Conservation (phyloP, 53 echinoderm and acorn worm genomes). For the Temnopleurus reevesii region DNA sequence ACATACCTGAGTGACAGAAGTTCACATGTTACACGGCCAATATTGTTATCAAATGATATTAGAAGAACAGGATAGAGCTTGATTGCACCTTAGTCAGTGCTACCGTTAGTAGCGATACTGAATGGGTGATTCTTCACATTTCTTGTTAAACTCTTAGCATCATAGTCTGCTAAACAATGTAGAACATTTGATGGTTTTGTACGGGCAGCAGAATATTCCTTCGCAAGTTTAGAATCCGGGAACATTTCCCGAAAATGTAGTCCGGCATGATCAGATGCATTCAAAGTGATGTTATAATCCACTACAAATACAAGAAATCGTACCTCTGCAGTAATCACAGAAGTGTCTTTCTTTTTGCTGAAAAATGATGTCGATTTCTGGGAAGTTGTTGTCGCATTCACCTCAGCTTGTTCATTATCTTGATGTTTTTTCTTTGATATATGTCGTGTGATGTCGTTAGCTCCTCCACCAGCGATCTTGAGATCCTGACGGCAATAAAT, state of each 20-base stretch:
- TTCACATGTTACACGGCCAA: constrained; percentile 4
- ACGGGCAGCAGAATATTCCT: constrained; percentile 54
- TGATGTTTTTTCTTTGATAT: background rate
- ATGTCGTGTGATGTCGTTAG: background rate
- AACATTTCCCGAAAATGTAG: constrained; percentile 20
- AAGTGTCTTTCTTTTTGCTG: constrained; percentile 23
- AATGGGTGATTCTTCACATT: constrained; percentile 27
- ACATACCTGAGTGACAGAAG: constrained; percentile 5
- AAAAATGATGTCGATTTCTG: background rate
- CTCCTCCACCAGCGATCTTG: background rate
- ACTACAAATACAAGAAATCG: constrained; percentile 1
- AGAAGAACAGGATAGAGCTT: constrained; percentile 22
- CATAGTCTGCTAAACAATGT: constrained; percentile 33
- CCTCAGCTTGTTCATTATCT: background rate
- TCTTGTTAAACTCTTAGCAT: background rate
- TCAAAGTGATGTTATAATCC: constrained; percentile 25
- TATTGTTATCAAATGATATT: constrained; percentile 16
- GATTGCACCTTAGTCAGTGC: constrained; percentile 31
- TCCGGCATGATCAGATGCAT: constrained; percentile 30
- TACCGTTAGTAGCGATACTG: constrained; percentile 30
- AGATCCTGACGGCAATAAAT: background rate
- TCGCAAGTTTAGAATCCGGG: constrained; percentile 59
- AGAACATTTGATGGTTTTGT: constrained; percentile 45
- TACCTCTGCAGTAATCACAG: constrained; percentile 19
- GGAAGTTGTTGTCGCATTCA: background rate